Evolutionary conservation across 2,797 vertebrate species (phyloP).

Genomic region (Sternotherus odoratus): DNA sequence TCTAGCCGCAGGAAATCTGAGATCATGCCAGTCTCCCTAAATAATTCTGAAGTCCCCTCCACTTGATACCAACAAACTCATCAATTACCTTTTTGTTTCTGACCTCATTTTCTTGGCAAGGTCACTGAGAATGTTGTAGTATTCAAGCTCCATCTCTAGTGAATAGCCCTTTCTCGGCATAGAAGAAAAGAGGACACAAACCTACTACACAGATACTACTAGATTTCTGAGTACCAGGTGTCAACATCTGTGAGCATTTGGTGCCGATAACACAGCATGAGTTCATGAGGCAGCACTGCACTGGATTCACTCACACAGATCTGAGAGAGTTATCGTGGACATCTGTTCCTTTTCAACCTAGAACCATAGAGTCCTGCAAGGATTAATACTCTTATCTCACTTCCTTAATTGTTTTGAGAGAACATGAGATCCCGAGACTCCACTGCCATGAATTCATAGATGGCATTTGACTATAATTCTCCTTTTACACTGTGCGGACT

Average conservation of each 20-base stretch:
- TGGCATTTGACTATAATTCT: neutral
- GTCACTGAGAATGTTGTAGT: neutral
- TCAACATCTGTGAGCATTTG: neutral
- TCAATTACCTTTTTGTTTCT: neutral
- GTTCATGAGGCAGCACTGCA: neutral
- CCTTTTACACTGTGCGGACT: neutral
- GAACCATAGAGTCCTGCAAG: neutral
- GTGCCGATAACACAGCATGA: neutral
- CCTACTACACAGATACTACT: neutral
- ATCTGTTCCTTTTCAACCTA: neutral
- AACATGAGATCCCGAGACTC: neutral
- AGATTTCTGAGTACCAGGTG: neutral
- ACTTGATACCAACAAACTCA: neutral
- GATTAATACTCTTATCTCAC: neutral
- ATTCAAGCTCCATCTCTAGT: neutral
- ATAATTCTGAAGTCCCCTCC: neutral
- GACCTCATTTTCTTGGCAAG: neutral
- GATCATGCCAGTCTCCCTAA: accelerated
- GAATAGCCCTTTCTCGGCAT: neutral
- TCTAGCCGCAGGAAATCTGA: neutral
- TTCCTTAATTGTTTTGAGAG: neutral
- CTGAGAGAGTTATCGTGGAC: neutral
- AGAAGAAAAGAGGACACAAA: neutral
- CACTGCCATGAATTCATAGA: neutral
- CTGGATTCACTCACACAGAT: neutral